A percentile compares a stretch with the other conserved stretches of the same genome.
Conservation (phyloP, 2,797 vertebrate genomes). For the Pangasius mekongensis region DNA sequence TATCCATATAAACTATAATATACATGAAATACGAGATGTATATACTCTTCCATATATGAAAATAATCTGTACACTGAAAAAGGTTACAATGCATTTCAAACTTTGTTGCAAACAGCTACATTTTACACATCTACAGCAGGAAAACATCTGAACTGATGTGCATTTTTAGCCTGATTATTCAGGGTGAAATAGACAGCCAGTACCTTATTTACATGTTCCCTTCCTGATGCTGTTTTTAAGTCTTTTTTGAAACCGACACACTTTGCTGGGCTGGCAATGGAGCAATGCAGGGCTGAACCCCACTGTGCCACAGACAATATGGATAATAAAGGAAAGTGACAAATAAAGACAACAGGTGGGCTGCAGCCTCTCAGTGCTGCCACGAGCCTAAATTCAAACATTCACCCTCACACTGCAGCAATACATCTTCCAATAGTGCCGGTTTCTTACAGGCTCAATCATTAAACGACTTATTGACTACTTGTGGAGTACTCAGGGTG, state of each 20-base stretch:
- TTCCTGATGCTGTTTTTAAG: constrained; percentile 19
- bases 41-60: not conserved
- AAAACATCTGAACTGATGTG: not conserved
- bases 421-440: constrained; percentile 3
- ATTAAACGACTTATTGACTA: constrained; percentile 46
- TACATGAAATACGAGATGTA: not conserved
- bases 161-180: not conserved
- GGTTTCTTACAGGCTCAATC: constrained; percentile 39
- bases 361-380: constrained; percentile 3
- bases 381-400: not conserved
- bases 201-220: constrained; percentile 8
- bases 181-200: not conserved
- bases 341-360: constrained; percentile 43
- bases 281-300: constrained; percentile 32
- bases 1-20: not conserved
- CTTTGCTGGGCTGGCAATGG: constrained; percentile 14
- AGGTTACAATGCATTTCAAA: not conserved
- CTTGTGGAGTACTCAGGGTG: constrained; percentile 34
- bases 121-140: not conserved
- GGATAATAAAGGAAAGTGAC: constrained; percentile 38
- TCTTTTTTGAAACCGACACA: constrained; percentile 9
- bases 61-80: not conserved
- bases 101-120: not conserved
- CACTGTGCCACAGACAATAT: constrained; percentile 50
- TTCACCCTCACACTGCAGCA: not conserved